A percentile compares a stretch with the other conserved stretches of the same genome.
These are phyloP conservation scores for Slavum lentiscoides DNA, from an alignment of 2,888 invertebrate genomes.

Conservation along the genomic window DNA sequence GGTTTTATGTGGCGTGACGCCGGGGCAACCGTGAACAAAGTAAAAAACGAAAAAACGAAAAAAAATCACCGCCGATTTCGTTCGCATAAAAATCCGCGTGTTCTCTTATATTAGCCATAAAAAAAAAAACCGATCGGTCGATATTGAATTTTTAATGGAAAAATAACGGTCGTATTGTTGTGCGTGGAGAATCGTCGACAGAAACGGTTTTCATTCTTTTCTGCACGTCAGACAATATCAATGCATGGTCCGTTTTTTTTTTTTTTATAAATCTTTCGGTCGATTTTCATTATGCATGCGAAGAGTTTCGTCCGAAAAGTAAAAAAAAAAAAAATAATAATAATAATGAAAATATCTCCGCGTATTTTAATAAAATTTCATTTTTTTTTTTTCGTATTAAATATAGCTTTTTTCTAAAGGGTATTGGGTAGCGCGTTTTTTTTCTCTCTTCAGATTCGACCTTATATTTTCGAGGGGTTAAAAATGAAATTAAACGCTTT, in stretches of 20 bases:
- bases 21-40: constrained; percentile 21
- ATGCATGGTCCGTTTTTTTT: too few species aligned
- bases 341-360: too few species aligned
- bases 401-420: too few species aligned
- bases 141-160: constrained; percentile 49
- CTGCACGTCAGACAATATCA: not conserved
- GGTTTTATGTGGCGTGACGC: constrained; percentile 5
- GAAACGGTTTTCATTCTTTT: constrained; percentile 14
- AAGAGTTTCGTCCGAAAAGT: too few species aligned
- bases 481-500: constrained; percentile 11
- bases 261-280: not conserved
- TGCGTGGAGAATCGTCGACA: constrained; percentile 27
- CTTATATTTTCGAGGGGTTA: not conserved
- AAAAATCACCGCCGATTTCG: constrained; percentile 20
- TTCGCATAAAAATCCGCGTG: constrained; percentile 17
- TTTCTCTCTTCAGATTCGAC: not conserved
- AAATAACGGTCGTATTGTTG: constrained; percentile 35
- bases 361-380: too few species aligned
- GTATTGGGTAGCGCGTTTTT: too few species aligned
- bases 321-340: too few species aligned
- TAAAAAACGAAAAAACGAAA: too few species aligned
- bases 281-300: not conserved
- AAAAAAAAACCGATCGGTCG: not conserved
- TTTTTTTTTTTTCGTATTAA: too few species aligned
- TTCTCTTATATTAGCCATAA: not conserved